Conservation (phyloP, 2,888 invertebrate genomes). For the Ornithoptera priamus region DNA sequence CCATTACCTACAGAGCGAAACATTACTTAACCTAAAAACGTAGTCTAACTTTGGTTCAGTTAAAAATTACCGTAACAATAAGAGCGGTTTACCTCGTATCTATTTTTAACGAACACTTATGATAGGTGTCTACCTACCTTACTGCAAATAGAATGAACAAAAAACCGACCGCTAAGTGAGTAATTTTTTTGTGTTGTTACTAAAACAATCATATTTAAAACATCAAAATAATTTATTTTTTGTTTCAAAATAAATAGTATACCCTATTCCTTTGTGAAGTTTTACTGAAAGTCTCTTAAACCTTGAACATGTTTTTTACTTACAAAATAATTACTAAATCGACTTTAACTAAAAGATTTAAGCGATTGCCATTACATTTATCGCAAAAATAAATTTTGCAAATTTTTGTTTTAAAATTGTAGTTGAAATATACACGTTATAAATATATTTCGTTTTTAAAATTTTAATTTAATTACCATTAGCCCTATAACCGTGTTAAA, state of each 20-base stretch:
- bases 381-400: no score
- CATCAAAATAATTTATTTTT: constrained; percentile 1
- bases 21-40: constrained; percentile 19
- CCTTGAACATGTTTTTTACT: no score
- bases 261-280: no score
- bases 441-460: no score
- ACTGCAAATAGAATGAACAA: constrained; percentile 32
- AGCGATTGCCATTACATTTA: no score
- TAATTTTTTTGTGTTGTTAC: constrained; percentile 14
- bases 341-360: no score
- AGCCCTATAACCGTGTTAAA: neutral
- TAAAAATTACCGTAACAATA: constrained; percentile 27
- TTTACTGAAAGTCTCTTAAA: no score
- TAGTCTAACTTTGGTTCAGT: constrained; percentile 15
- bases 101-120: constrained; percentile 32
- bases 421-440: no score
- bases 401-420: no score
- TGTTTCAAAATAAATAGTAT: no score
- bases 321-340: no score
- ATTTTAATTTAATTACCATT: no score
- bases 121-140: constrained; percentile 29
- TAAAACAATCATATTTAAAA: constrained; percentile 13
- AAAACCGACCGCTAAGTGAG: constrained; percentile 24
- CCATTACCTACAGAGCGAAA: neutral
- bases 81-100: constrained; percentile 28